Percentiles rank a stretch among this genome's conserved stretches.
Evolutionary conservation across 2,888 invertebrate genomes (phyloP).

Genomic region (Teinopalpus imperialis): DNA sequence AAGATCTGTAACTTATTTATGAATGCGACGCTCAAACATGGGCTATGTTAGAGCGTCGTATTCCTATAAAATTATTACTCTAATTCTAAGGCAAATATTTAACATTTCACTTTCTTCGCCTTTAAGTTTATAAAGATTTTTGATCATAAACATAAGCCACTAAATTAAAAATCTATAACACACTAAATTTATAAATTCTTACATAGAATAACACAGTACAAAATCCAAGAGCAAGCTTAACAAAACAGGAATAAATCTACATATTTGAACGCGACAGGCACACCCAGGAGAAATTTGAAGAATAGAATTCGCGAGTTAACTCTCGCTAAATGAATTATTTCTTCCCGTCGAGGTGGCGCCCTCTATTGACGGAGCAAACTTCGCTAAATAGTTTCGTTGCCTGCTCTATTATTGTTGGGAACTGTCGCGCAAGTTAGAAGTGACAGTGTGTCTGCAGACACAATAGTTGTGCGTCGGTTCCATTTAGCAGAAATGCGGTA

Average conservation of each 20-base stretch:
- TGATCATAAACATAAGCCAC: too few relatives aligned
- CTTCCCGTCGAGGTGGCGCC: constrained; percentile 65
- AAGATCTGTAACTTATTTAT: too few relatives aligned
- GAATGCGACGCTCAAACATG: too few relatives aligned
- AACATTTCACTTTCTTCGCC: too few relatives aligned
- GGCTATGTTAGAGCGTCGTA: too few relatives aligned
- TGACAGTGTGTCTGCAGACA: constrained; percentile 49
- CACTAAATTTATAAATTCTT: too few relatives aligned
- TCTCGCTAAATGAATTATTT: constrained; percentile 76
- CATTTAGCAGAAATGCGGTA: constrained; percentile 31
- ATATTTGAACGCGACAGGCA: constrained; percentile 35
- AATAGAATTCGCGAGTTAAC: constrained; percentile 58
- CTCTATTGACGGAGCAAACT: constrained; percentile 76
- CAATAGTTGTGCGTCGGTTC: constrained; percentile 48
- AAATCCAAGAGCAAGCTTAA: constrained; percentile 22
- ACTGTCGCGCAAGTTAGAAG: constrained; percentile 69
- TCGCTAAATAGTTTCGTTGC: constrained; percentile 78
- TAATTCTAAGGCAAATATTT: too few relatives aligned
- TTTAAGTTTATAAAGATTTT: too few relatives aligned
- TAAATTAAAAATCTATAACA: too few relatives aligned
- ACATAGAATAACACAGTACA: constrained; percentile 27
- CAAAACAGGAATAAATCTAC: constrained; percentile 41
- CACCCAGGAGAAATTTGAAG: constrained; percentile 45
- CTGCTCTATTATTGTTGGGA: constrained; percentile 72
- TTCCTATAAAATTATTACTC: too few relatives aligned